Conservation (phyloP, 2,888 invertebrate species). For the Acronicta leporina region DNA sequence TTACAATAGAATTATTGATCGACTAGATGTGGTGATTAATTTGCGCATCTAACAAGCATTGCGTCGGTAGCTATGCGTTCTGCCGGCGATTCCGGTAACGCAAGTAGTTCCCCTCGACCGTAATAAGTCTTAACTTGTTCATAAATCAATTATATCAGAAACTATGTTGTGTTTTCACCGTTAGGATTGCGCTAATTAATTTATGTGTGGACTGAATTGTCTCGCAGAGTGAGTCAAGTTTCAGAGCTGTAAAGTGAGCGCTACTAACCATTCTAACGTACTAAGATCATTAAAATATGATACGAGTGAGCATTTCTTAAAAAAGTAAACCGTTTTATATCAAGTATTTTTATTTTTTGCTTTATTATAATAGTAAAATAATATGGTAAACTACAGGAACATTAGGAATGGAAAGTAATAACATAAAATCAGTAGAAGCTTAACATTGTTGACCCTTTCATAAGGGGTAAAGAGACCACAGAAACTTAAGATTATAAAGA, state of each 20-base stretch:
- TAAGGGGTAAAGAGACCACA: too few species aligned
- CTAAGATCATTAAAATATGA: neutral
- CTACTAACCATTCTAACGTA: neutral
- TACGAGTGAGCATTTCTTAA: too few species aligned
- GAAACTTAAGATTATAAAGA: neutral
- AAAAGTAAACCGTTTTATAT: neutral
- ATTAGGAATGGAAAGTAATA: too few species aligned
- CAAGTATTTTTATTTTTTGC: too few species aligned
- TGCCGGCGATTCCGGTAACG: slow-evolving; percentile 41
- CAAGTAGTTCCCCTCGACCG: slow-evolving; percentile 37
- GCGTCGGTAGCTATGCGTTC: slow-evolving; percentile 34
- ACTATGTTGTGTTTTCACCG: slow-evolving; percentile 29
- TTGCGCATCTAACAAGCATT: slow-evolving; percentile 40
- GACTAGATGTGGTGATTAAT: slow-evolving; percentile 30
- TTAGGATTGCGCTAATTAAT: slow-evolving; percentile 33
- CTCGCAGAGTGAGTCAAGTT: slow-evolving; percentile 9
- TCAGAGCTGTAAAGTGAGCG: neutral
- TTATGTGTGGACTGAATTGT: slow-evolving; percentile 13
- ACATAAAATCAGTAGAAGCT: too few species aligned
- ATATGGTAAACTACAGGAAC: neutral
- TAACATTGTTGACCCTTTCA: too few species aligned
- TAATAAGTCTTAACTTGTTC: slow-evolving; percentile 25
- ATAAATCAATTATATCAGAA: slow-evolving; percentile 44
- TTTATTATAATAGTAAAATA: too few species aligned
- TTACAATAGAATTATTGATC: slow-evolving; percentile 26